Evolutionary conservation across 1,140 invertebrate species (phyloP).

Genomic region (Saccostrea echinata): DNA sequence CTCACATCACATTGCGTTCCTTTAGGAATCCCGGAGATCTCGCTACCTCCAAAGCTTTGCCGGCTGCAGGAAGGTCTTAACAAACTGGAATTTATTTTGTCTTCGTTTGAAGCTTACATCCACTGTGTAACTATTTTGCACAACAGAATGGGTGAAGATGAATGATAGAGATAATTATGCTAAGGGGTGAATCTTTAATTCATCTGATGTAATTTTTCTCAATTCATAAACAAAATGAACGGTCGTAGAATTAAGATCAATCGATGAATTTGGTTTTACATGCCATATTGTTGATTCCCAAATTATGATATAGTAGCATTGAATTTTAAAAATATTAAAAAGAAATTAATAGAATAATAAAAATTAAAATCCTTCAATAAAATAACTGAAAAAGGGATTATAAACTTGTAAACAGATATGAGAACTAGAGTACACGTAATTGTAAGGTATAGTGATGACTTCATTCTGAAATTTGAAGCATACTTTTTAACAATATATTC

Average conservation of each 20-base stretch:
- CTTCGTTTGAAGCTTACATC: not conserved
- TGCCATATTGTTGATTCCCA: not conserved
- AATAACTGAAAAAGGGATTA: too few species aligned
- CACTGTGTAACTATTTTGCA: not conserved
- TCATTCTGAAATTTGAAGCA: too few species aligned
- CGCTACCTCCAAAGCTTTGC: not conserved
- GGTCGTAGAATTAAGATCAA: not conserved
- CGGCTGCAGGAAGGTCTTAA: not conserved
- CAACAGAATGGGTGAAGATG: constrained; percentile 1
- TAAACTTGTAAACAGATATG: too few species aligned
- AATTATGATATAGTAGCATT: not conserved
- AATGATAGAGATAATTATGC: constrained; percentile 1
- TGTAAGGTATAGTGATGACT: too few species aligned
- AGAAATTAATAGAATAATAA: too few species aligned
- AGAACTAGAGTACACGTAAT: too few species aligned
- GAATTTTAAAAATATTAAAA: too few species aligned
- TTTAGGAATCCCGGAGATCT: not conserved
- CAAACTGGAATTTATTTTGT: not conserved
- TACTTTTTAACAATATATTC: not conserved
- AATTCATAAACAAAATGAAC: not conserved
- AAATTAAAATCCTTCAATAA: too few species aligned
- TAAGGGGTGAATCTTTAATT: constrained; percentile 23
- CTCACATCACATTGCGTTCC: constrained; percentile 26
- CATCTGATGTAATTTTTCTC: constrained; percentile 12
- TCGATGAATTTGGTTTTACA: not conserved